These are phyloP conservation scores for Epinotia nisella DNA, from an alignment of 2,888 invertebrate genomes.

Conservation along the genomic window DNA sequence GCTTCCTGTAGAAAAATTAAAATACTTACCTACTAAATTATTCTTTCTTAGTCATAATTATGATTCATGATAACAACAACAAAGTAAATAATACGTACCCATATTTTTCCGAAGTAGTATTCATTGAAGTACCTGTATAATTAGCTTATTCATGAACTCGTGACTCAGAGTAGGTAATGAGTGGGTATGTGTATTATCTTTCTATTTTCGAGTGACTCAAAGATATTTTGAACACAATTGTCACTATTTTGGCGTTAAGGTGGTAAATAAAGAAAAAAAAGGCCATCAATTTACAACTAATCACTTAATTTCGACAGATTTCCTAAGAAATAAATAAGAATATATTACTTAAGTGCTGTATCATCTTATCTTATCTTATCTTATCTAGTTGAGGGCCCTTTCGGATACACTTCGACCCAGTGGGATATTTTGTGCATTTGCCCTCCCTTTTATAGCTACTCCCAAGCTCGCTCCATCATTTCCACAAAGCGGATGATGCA, in stretches of 20 bases:
- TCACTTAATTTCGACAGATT: too few relatives aligned
- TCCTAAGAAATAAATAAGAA: too few relatives aligned
- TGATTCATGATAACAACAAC: conserved; percentile 1
- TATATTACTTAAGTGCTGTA: too few relatives aligned
- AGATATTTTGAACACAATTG: not conserved
- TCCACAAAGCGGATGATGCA: too few relatives aligned
- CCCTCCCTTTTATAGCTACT: too few relatives aligned
- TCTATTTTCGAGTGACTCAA: conserved; percentile 8
- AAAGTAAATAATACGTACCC: not conserved
- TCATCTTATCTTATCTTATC: too few relatives aligned
- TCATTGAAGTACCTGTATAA: conserved; percentile 17
- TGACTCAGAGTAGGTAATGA: conserved; percentile 28
- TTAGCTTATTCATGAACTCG: conserved; percentile 18
- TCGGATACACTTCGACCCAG: too few relatives aligned
- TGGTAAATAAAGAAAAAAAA: not conserved
- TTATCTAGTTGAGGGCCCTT: too few relatives aligned
- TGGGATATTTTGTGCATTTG: too few relatives aligned
- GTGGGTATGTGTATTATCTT: not conserved
- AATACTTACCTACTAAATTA: not conserved
- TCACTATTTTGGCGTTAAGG: not conserved
- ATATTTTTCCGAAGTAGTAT: not conserved
- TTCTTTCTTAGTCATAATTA: conserved; percentile 18
- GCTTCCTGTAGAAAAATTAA: not conserved
- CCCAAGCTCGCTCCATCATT: too few relatives aligned
- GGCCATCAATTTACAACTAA: too few relatives aligned